Conservation (phyloP, 1,140 invertebrate species). For the Drosophila bocki region DNA sequence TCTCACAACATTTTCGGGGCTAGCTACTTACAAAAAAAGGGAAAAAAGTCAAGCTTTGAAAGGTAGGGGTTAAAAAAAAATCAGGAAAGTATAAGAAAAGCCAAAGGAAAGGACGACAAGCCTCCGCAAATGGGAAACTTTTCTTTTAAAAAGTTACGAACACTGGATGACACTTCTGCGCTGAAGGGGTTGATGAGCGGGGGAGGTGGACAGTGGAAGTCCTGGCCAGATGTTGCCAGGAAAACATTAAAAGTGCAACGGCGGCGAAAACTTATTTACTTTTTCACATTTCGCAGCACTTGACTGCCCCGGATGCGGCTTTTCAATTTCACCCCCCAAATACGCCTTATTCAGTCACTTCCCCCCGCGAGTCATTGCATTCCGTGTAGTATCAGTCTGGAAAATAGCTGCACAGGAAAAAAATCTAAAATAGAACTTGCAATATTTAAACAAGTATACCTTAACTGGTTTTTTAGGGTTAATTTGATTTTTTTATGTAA, state of each 20-base stretch:
- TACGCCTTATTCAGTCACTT: constrained; percentile 2
- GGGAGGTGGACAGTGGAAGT: constrained; percentile 21
- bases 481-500: no score
- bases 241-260: constrained; percentile 77
- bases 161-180: constrained; percentile 76
- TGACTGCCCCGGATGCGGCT: constrained; percentile 56
- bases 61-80: constrained; percentile 27
- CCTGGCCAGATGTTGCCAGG: constrained; percentile 69
- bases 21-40: constrained; percentile 24
- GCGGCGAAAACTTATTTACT: constrained; percentile 76
- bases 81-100: constrained; percentile 23
- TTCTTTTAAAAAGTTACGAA: constrained; percentile 83
- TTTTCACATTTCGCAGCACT: constrained; percentile 77
- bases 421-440: neutral
- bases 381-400: constrained; percentile 50
- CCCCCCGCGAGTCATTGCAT: constrained; percentile 37
- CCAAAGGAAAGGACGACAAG: constrained; percentile 52
- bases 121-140: constrained; percentile 63
- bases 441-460: neutral
- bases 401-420: constrained; percentile 4
- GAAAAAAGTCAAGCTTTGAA: neutral
- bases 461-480: no score
- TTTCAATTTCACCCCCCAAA: constrained; percentile 30
- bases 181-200: constrained; percentile 13
- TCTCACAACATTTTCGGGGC: constrained; percentile 23